Evolutionary conservation across 2,888 invertebrate species (phyloP), one percentile per base, ranked within the genome.

Genomic region (Drosophila putrida): DNA sequence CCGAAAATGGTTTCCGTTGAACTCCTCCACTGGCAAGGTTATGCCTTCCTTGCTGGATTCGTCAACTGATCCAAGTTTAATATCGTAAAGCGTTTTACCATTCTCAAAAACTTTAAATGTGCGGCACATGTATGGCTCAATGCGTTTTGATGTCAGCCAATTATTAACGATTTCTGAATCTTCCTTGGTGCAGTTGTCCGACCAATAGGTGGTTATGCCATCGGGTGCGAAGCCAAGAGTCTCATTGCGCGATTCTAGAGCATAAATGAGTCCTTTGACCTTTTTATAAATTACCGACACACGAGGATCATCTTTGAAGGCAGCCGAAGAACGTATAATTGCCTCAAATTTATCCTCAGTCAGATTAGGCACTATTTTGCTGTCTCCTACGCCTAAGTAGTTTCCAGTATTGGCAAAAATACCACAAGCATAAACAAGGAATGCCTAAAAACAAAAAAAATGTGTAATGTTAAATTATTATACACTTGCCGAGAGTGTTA

Each of bases 341-440:
- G 93, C 90, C 87, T 96, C 96, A 85, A 98, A 95, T 76, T 96
- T 95, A 0, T 94, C 93, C 90, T 94, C 93, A 0, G 95, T 93
- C 28, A 98, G 92, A 90, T 96, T 96, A 6, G 99, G 99, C 87
- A 99, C 94, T 89, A 99, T 96, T 93, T 99, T 99, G 49, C 96
- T 96, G 91, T 99, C 98, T 2, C 99, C 98, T 93, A 98, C 98
- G n/a, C 97, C 96, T 93, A 98, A 98, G 92, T 98, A 99, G 93
- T 99, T 98, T 13, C 98, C 98, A 83, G 96, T 94, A 92, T 98
- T 98, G 35, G 95, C 95, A 89, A 97, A 96, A 28, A 98, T 92
- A 2, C 96, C 98, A 82, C 96, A 96, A 1, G 96, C 94, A 91
- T 98, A 99, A 0, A 98, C 96, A 43, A 98, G 93, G 83, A 98